Base-by-base conservation (phyloP, 2,888 invertebrate species). In the Plebejus anna region DNA sequence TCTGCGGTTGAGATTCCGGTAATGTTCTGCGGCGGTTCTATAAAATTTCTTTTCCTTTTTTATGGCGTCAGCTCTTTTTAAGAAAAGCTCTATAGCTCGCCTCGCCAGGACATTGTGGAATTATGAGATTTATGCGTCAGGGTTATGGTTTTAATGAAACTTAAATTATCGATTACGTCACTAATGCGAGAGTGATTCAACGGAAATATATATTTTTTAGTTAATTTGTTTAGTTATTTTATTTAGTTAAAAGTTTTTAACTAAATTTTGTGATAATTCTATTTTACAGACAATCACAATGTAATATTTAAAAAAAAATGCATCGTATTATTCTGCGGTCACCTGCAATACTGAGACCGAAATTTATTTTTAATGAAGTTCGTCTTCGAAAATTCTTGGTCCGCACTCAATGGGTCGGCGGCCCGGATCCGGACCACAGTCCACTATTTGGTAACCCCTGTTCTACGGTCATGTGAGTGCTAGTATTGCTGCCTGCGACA, bases 11-110 rank as follows among this genome's bases (percentile, higher is more conserved):
- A 61, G 76, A 77, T 79, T 76, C 77, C 77, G 76, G 79, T 79
- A 80, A 80, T 79, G 77, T 77, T 73, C 79, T 77, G 77, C 78
- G 76, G 72, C 76, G 77, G 79, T 79, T 81, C 81, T 80, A 82
- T 81, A 81, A 82, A 84, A 82, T 84, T 83, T 81, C 79, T 79
- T 77, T 80, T 81, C 79, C 78, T 78, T 83, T 84, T 85, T 86
- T 84, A 84, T 84, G 82, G 82, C 81, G 79, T 80, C 80, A 82
- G 81, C 81, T 82, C 76, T 78, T 78, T 80, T 79, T 79, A 73
- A 73, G 73, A 36, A 73, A 73, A 73, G 32, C 73, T 73, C 32
- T 73, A 55, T 55, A 55, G 73, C 73, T 73, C 32, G 73, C 73
- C 55, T 55, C n/a, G 32, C 32, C 16, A 22, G 32, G 51, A 73